Evolutionary conservation across 2,113 vertebrate genomes (phyloP).

Genomic region (Tamias sibiricus): DNA sequence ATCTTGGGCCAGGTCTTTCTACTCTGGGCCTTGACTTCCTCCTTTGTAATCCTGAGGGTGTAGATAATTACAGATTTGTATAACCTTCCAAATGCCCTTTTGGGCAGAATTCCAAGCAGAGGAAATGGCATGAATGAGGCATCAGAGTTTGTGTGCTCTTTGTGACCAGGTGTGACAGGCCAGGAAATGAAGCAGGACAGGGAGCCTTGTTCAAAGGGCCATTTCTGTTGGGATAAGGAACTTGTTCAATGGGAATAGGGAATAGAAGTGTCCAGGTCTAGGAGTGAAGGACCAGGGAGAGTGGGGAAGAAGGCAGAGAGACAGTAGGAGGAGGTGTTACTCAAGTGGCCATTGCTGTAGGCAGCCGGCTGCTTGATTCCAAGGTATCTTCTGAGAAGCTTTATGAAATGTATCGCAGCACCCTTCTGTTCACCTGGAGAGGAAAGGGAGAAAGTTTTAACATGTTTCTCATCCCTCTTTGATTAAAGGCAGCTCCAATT

Average conservation of each 20-base stretch:
- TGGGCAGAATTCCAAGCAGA: neutral
- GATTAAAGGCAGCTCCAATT: neutral
- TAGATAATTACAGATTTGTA: neutral
- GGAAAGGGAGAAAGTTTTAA: neutral
- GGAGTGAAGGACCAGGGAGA: neutral
- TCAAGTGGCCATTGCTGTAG: neutral
- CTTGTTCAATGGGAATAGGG: neutral
- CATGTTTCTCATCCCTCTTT: neutral
- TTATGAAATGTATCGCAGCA: neutral
- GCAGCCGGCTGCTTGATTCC: neutral
- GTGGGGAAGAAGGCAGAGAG: neutral
- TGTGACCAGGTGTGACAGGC: neutral
- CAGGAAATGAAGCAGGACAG: neutral
- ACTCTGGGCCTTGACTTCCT: neutral
- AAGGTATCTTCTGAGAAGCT: neutral
- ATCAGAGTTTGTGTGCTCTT: neutral
- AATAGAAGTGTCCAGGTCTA: neutral
- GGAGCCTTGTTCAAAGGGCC: neutral
- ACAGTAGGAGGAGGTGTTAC: neutral
- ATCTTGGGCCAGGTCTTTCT: neutral
- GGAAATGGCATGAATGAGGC: neutral
- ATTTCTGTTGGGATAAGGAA: neutral
- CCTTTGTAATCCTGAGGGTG: neutral
- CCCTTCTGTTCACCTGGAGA: neutral
- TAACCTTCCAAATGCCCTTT: neutral